phyloP scores from a whole-genome alignment of 92 coral and sea anemone species.

The Epizoanthus rinbou region DNA sequence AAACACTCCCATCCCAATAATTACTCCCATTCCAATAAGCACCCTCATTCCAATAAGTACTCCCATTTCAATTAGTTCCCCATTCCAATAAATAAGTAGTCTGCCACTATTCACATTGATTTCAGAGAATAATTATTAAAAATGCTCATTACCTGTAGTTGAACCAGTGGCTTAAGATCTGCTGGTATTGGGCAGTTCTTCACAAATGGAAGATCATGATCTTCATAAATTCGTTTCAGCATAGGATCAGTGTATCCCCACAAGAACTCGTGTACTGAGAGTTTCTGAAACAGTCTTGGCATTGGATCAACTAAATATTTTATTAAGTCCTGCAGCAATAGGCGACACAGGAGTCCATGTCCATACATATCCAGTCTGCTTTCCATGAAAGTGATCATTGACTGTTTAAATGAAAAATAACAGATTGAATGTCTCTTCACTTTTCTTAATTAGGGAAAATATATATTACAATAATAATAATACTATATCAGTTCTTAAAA shows the following conservation, averaged over 20 bases:
- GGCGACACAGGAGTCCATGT: neutral
- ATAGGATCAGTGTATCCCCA: conserved; percentile 88
- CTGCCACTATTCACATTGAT: no score
- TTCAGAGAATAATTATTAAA: neutral
- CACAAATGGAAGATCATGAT: neutral
- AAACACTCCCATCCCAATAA: no score
- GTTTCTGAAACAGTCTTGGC: conserved; percentile 60
- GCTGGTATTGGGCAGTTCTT: conserved; percentile 56
- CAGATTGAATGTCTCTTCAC: neutral
- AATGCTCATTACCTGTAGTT: conserved; percentile 69
- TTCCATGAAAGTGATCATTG: conserved; percentile 32
- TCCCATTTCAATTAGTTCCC: no score
- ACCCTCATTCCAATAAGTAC: no score
- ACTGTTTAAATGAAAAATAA: neutral
- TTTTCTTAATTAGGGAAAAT: neutral
- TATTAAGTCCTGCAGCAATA: neutral
- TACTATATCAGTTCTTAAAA: no score
- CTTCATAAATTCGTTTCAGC: conserved; percentile 6
- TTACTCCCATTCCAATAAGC: no score
- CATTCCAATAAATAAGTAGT: no score
- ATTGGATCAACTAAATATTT: neutral
- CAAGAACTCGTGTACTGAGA: conserved; percentile 68
- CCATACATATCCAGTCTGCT: conserved; percentile 22
- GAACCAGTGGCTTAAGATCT: conserved; percentile 65
- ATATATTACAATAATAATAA: no score